Base-by-base conservation (phyloP, 2,797 vertebrate species). In the Megalops cyprinoides region DNA sequence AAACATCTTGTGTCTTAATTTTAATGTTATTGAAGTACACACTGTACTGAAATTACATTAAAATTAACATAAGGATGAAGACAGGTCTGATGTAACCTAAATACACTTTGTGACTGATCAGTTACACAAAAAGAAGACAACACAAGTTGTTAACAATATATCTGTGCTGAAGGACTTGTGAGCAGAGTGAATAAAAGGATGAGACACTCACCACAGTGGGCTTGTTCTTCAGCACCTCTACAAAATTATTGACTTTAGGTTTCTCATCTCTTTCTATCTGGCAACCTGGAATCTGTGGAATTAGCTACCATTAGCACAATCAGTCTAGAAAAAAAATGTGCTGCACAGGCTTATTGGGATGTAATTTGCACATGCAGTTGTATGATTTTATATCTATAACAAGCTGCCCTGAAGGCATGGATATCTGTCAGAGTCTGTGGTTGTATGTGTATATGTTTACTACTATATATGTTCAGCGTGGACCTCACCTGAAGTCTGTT, bases 251-350 rank as follows among this genome's bases (percentile, higher is more conserved):
- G 1, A 77, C 20, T 5, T 0, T 7, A 0, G 91, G 85, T 39
- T 14, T 4, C 81, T 90, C 79, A 42, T 90, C 84, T 1, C 0
- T 39, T 9, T 49, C 20, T 49, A 0, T 83, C 78, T 77, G 49
- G 81, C 94, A 95, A 15, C 65, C 86, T 83, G 81, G 58, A 85
- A 95, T 90, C 94, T 95, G 83, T 76, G 82, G 80, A 80, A 53
- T 67, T 81, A 23, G 71, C 9, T 76, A 12, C n/a, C 3, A 46
- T 71, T 1, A 39, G 14, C 12, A 46, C n/a, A 31, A 15, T 71
- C 67, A 44, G 20, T 67, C 5, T 39, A 9, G n/a, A 9, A 14
- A 62, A 39, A 53, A 37, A 3, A 56, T 46, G 12, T n/a, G n/a
- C n/a, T n/a, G n/a, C n/a, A n/a, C n/a, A n/a, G n/a, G n/a, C n/a